These are phyloP conservation scores for Promerops cafer DNA, from an alignment of 2,113 vertebrate species.

Conservation along the genomic window DNA sequence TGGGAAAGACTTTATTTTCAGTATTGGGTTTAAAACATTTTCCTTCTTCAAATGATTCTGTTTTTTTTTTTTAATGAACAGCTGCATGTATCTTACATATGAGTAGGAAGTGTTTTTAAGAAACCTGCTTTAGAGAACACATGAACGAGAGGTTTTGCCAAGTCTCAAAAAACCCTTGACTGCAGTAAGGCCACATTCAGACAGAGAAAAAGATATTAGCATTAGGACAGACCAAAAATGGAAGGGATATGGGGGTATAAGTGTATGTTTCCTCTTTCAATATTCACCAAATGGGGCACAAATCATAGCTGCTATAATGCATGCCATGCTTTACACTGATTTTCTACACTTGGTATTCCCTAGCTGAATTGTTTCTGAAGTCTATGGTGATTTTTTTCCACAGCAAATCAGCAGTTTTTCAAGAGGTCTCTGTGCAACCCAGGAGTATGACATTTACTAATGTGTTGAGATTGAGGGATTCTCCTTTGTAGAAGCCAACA, in stretches of 20 bases:
- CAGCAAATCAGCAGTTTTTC: slow-evolving; percentile 67
- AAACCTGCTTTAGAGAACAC: not conserved
- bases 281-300: not conserved
- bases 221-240: not conserved
- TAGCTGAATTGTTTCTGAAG: slow-evolving; percentile 56
- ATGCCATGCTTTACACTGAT: slow-evolving; percentile 40
- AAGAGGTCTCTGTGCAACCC: slow-evolving; percentile 54
- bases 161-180: not conserved
- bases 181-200: not conserved
- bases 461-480: slow-evolving; percentile 63
- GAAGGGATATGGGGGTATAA: not conserved
- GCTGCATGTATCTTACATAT: not conserved
- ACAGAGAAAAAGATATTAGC: not conserved
- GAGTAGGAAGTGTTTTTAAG: not conserved
- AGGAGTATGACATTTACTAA: slow-evolving; percentile 71
- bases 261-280: not conserved
- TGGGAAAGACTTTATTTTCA: not conserved
- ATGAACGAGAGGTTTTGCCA: not conserved
- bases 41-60: not conserved
- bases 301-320: slow-evolving; percentile 19
- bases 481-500: slow-evolving; percentile 65
- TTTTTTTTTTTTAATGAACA: not conserved
- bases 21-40: not conserved
- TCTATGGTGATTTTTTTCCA: slow-evolving; percentile 41
- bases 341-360: slow-evolving; percentile 59